Conservation (phyloP, 1,140 invertebrate genomes). For the Drosophila trapezifrons region DNA sequence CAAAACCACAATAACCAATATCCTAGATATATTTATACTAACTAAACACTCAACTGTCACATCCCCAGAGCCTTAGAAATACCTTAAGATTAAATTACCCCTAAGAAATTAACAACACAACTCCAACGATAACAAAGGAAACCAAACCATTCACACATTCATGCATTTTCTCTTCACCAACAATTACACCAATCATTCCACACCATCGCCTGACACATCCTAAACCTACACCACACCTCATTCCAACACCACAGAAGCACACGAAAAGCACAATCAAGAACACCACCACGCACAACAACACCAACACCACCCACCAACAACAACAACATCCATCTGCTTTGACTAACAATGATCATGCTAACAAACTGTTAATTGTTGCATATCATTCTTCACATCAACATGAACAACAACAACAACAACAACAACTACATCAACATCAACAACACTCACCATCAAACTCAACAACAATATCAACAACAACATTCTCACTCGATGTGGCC, state of each 20-base stretch:
- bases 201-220: constrained; percentile 28
- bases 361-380: constrained; percentile 82
- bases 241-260: constrained; percentile 41
- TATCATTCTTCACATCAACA: constrained; percentile 83
- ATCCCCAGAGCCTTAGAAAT: neutral
- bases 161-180: constrained; percentile 59
- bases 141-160: constrained; percentile 49
- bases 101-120: neutral
- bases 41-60: neutral
- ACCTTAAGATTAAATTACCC: neutral
- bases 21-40: neutral
- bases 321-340: constrained; percentile 50
- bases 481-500: constrained; percentile 74
- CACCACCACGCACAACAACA: constrained; percentile 44
- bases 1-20: constrained; percentile 9
- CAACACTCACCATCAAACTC: constrained; percentile 48
- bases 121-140: neutral
- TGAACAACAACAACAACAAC: constrained; percentile 69
- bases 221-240: constrained; percentile 57
- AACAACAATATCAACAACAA: constrained; percentile 54
- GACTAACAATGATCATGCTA: constrained; percentile 78
- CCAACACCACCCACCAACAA: constrained; percentile 24
- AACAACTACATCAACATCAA: constrained; percentile 50
- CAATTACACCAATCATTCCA: constrained; percentile 7
- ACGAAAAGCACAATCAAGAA: constrained; percentile 38